phyloP scores from a whole-genome alignment of 2,888 invertebrate genomes.

The Geotrupes spiniger region DNA sequence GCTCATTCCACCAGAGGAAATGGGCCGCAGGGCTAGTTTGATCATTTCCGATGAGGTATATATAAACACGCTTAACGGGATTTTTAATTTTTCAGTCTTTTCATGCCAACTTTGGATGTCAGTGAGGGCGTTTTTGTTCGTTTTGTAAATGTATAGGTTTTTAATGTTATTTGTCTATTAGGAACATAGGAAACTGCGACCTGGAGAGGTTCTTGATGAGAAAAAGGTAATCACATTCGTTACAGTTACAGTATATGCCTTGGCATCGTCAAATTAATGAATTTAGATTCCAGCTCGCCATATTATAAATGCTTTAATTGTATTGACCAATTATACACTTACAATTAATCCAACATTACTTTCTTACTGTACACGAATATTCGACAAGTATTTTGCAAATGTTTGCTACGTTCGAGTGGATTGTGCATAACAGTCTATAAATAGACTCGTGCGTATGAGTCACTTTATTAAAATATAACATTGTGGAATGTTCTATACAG shows the following conservation, averaged over 20 bases:
- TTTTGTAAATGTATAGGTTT: constrained; percentile 25
- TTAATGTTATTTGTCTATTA: constrained; percentile 47
- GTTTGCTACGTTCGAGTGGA: too few relatives aligned
- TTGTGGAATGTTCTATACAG: constrained; percentile 13
- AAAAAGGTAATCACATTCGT: constrained; percentile 73
- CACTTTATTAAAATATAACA: too few relatives aligned
- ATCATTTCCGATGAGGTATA: constrained; percentile 94
- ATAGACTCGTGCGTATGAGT: too few relatives aligned
- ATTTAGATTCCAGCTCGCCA: constrained; percentile 21
- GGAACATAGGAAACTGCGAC: constrained; percentile 90
- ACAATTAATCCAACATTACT: constrained; percentile 9
- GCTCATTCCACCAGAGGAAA: constrained; percentile 83
- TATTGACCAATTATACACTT: constrained; percentile 22
- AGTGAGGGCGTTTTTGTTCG: constrained; percentile 17
- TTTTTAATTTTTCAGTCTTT: constrained; percentile 12
- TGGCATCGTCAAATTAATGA: constrained; percentile 20
- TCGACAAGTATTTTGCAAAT: background rate
- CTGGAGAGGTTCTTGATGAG: constrained; percentile 91
- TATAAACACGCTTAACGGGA: constrained; percentile 29
- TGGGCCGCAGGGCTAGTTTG: constrained; percentile 82
- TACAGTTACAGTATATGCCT: constrained; percentile 17
- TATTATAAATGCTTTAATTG: constrained; percentile 20
- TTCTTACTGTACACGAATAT: background rate
- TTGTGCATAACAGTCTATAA: too few relatives aligned
- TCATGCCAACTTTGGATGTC: background rate